Conservation (phyloP, 2,888 invertebrate species). For the Luperina nickerlii region DNA sequence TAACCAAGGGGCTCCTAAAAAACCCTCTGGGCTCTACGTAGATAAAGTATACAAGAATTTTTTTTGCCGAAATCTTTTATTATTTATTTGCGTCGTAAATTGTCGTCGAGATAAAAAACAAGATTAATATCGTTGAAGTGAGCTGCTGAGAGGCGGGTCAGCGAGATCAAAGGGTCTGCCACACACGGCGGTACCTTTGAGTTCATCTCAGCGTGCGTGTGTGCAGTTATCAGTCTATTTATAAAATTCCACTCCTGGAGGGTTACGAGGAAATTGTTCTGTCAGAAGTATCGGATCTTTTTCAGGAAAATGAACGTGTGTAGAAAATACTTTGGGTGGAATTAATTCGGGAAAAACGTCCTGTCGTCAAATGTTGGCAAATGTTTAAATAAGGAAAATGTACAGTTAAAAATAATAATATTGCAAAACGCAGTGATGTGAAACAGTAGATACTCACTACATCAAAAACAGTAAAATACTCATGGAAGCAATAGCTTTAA, state of each 20-base stretch:
- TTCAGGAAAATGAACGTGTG: constrained; percentile 10
- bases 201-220: constrained; percentile 50
- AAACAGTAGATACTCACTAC: background rate
- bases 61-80: constrained; percentile 12
- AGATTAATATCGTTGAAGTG: constrained; percentile 64
- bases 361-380: background rate
- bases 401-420: background rate
- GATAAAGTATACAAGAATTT: constrained; percentile 19
- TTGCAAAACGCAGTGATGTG: background rate
- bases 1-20: no score
- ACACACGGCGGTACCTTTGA: constrained; percentile 56
- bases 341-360: constrained; percentile 15
- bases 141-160: constrained; percentile 59
- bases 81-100: constrained; percentile 54
- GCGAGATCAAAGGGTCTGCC: constrained; percentile 62
- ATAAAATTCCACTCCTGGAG: constrained; percentile 43
- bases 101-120: constrained; percentile 53
- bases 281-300: constrained; percentile 24
- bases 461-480: background rate
- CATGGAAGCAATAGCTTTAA: background rate
- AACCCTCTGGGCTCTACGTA: no score
- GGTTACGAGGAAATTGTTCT: constrained; percentile 42
- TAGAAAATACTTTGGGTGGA: constrained; percentile 11
- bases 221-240: constrained; percentile 64
- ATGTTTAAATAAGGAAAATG: constrained; percentile 9